Evolutionary conservation across 2,797 vertebrate genomes (phyloP).

Genomic region (Enteromius anoplus): DNA sequence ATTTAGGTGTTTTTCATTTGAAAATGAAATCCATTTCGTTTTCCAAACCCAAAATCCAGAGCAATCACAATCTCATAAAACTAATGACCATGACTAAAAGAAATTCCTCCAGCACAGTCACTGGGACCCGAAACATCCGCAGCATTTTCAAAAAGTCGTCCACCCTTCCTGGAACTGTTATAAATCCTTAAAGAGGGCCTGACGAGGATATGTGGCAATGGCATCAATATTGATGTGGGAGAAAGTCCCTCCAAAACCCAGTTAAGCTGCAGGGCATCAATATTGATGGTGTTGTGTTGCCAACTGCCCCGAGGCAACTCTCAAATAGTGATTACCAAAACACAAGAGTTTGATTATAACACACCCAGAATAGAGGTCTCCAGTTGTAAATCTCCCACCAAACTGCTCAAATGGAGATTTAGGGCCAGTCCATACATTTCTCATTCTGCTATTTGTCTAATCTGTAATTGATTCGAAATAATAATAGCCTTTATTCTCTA

Average conservation of each 20-base stretch:
- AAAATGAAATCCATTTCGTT: conserved; percentile 36
- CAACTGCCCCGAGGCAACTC: conserved; percentile 66
- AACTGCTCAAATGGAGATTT: neutral
- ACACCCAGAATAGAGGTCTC: neutral
- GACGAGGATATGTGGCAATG: conserved; percentile 75
- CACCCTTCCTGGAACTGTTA: conserved; percentile 64
- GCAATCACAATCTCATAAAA: conserved; percentile 59
- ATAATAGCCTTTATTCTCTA: neutral
- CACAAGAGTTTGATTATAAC: conserved; percentile 57
- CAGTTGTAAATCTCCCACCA: neutral
- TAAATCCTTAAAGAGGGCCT: conserved; percentile 79
- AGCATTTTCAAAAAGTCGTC: conserved; percentile 57
- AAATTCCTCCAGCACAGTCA: conserved; percentile 32
- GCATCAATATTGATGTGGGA: conserved; percentile 83
- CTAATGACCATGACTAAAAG: conserved; percentile 23
- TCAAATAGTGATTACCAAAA: conserved; percentile 72
- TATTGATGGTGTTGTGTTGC: conserved; percentile 79
- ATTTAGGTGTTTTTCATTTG: conserved; percentile 14
- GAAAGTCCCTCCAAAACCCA: conserved; percentile 77
- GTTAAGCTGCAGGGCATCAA: conserved; percentile 78
- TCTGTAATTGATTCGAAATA: neutral
- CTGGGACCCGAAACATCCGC: conserved; percentile 61
- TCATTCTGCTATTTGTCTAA: neutral
- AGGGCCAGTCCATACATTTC: neutral
- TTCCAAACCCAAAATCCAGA: conserved; percentile 56